Percentiles rank a stretch among this genome's conserved stretches.
phyloP scores from a whole-genome alignment of 2,113 vertebrate genomes.

The Clarias gariepinus region DNA sequence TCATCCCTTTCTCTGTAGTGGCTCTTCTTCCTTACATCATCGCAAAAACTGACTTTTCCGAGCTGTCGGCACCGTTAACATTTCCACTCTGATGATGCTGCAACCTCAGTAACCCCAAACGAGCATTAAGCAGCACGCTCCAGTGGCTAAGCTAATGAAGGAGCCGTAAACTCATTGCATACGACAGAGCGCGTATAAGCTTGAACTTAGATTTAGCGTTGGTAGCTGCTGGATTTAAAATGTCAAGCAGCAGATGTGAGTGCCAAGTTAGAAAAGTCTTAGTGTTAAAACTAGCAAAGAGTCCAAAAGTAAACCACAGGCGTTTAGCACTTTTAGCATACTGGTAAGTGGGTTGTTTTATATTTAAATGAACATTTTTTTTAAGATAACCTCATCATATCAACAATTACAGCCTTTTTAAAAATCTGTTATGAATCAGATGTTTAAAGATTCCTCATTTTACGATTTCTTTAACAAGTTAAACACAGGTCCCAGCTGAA shows the following conservation, averaged over 20 bases:
- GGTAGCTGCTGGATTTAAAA: neutral
- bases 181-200: neutral
- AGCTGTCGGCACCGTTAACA: neutral
- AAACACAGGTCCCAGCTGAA: no score
- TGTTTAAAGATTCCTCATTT: neutral
- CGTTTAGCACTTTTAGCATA: neutral
- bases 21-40: neutral
- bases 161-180: neutral
- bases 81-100: conserved; percentile 18
- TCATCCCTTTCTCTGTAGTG: neutral
- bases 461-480: no score
- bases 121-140: neutral
- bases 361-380: neutral
- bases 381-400: neutral
- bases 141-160: conserved; percentile 36
- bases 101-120: conserved; percentile 7
- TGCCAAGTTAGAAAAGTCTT: neutral
- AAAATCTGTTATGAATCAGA: neutral
- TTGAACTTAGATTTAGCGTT: neutral
- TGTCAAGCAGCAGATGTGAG: neutral
- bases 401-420: neutral
- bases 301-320: neutral
- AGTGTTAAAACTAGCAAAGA: neutral
- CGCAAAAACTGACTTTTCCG: neutral
- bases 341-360: neutral